Evolutionary conservation across 1,140 invertebrate genomes (phyloP).

Genomic region (Pentalonia nigronervosa): DNA sequence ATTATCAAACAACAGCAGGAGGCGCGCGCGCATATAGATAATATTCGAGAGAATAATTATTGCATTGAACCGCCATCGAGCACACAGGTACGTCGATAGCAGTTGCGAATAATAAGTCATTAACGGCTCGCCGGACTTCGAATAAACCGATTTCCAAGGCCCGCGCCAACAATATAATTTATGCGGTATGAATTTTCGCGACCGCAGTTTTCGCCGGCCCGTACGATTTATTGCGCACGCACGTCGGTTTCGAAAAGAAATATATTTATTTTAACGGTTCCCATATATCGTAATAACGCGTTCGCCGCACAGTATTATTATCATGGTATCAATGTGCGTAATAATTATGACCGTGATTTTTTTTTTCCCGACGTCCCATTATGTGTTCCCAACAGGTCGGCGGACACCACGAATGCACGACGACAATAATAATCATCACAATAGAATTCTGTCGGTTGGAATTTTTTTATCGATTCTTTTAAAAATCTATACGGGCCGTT

Average conservation of each 20-base stretch:
- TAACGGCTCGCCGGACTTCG: not conserved
- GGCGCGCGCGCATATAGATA: not conserved
- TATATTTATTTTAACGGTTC: not conserved
- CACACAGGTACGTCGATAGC: not conserved
- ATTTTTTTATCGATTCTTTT: not conserved
- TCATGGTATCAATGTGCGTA: not conserved
- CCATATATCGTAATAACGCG: no score
- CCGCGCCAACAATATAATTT: not conserved
- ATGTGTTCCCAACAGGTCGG: not conserved
- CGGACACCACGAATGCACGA: not conserved
- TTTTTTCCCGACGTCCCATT: not conserved
- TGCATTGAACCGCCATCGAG: not conserved
- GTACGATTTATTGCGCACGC: not conserved
- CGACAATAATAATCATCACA: not conserved
- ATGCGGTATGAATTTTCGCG: not conserved
- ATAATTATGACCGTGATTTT: not conserved
- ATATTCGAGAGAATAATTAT: constrained; percentile 29
- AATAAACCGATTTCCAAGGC: not conserved
- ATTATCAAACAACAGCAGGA: constrained; percentile 33
- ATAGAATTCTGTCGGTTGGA: not conserved
- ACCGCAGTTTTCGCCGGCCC: not conserved
- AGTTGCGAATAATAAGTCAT: constrained; percentile 29
- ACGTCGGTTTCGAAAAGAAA: not conserved
- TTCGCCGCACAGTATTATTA: not conserved
- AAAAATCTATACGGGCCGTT: not conserved